These are phyloP conservation scores for Apodemia duryi DNA, from an alignment of 2,888 invertebrate species.

Conservation along the genomic window DNA sequence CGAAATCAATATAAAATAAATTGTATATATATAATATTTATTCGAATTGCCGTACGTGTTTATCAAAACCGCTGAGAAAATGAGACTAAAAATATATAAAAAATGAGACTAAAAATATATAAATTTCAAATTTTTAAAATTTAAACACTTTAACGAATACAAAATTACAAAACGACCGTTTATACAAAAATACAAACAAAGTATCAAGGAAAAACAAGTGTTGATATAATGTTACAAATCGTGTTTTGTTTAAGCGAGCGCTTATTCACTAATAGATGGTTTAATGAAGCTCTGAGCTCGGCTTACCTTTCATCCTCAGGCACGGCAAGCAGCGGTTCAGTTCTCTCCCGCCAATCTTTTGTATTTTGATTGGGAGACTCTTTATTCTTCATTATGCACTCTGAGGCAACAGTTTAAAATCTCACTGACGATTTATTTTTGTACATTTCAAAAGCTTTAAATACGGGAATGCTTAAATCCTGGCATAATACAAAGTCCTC, in stretches of 20 bases:
- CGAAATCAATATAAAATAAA: too few relatives aligned
- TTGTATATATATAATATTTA: too few relatives aligned
- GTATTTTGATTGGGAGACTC: conserved; percentile 62
- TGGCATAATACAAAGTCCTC: neutral
- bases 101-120: too few relatives aligned
- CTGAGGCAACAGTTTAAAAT: neutral
- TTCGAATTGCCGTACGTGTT: too few relatives aligned
- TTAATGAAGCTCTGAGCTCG: conserved; percentile 60
- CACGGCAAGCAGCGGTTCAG: conserved; percentile 63
- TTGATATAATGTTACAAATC: conserved; percentile 44
- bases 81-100: too few relatives aligned
- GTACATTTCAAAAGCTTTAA: neutral
- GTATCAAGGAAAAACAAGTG: conserved; percentile 36
- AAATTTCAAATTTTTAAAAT: too few relatives aligned
- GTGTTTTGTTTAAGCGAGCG: conserved; percentile 53
- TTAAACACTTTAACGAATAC: too few relatives aligned
- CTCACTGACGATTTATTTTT: neutral
- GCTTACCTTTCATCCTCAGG: conserved; percentile 77
- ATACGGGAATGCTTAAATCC: neutral
- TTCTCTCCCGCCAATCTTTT: conserved; percentile 60
- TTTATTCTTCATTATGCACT: conserved; percentile 57
- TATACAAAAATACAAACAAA: conserved; percentile 8
- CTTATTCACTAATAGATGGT: conserved; percentile 59
- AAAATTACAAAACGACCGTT: neutral
- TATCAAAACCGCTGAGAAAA: too few relatives aligned